A percentile compares a stretch with the other conserved stretches of the same genome.
phyloP scores from a whole-genome alignment of 2,113 vertebrate species.

The Mastomys natalensis region DNA sequence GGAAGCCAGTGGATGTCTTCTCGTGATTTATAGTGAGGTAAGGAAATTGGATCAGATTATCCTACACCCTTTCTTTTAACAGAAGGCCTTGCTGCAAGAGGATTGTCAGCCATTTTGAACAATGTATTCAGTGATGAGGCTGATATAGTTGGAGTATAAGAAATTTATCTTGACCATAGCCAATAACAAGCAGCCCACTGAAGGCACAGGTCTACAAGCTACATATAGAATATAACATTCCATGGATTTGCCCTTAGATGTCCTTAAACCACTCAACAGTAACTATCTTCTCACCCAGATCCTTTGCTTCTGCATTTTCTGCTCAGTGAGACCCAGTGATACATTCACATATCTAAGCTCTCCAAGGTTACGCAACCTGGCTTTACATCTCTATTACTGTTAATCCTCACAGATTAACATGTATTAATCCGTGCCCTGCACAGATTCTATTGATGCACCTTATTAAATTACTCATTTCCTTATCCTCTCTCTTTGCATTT shows the following conservation, averaged over 20 bases:
- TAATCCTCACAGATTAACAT: too few relatives aligned
- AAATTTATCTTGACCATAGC: background rate
- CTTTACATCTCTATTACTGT: background rate
- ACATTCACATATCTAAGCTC: background rate
- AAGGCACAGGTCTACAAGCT: background rate
- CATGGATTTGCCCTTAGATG: background rate
- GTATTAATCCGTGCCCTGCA: background rate
- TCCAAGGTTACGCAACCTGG: background rate
- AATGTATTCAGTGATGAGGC: background rate
- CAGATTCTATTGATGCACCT: background rate
- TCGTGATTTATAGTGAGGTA: background rate
- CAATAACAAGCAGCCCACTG: background rate
- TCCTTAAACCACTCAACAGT: background rate
- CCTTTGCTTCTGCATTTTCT: background rate
- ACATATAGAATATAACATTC: background rate
- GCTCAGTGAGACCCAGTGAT: background rate
- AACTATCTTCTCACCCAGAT: background rate
- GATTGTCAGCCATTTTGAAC: background rate
- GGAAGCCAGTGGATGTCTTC: background rate
- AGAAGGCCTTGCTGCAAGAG: background rate
- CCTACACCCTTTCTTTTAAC: background rate
- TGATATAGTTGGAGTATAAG: background rate
- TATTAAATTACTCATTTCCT: background rate
- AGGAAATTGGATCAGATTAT: background rate
- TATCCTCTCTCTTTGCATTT: background rate